Evolutionary conservation across 2,888 invertebrate genomes (phyloP).

Genomic region (Ophioninae sp.): DNA sequence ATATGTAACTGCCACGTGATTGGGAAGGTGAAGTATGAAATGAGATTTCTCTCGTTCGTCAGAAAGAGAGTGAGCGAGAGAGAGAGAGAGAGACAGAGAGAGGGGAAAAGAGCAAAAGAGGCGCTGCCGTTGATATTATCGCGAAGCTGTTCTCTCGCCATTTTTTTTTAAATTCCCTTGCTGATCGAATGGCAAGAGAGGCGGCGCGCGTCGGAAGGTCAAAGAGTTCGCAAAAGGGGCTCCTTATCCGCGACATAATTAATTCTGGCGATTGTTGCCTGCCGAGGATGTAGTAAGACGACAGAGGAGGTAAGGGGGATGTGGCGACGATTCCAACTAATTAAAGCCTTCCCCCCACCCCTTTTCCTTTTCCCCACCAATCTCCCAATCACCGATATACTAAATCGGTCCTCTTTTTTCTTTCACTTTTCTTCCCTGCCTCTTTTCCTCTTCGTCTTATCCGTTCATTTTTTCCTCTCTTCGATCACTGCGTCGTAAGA

Average conservation of each 20-base stretch:
- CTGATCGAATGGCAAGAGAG: slow-evolving; percentile 17
- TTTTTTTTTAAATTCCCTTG: slow-evolving; percentile 13
- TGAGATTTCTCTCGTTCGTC: slow-evolving; percentile 52
- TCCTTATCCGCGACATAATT: slow-evolving; percentile 79
- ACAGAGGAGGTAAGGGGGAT: slow-evolving; percentile 59
- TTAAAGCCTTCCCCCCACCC: slow-evolving; percentile 73
- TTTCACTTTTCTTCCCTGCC: slow-evolving; percentile 51
- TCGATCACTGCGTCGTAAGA: slow-evolving; percentile 46
- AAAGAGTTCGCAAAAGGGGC: slow-evolving; percentile 69
- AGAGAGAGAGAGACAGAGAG: slow-evolving; percentile 29
- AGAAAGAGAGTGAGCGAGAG: too few species aligned
- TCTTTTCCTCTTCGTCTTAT: slow-evolving; percentile 39
- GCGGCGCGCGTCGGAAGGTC: slow-evolving; percentile 68
- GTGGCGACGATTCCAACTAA: slow-evolving; percentile 78
- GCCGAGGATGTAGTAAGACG: slow-evolving; percentile 35
- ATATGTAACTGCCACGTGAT: slow-evolving; percentile 32
- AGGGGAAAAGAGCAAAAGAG: slow-evolving; percentile 19
- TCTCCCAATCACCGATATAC: slow-evolving; percentile 64
- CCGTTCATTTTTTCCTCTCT: slow-evolving; percentile 55
- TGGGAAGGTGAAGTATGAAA: slow-evolving; percentile 39
- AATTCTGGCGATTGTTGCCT: slow-evolving; percentile 79
- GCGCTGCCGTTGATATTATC: slow-evolving; percentile 60
- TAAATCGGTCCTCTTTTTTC: slow-evolving; percentile 59
- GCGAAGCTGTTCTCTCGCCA: slow-evolving; percentile 24
- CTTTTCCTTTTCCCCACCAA: slow-evolving; percentile 48